These are phyloP conservation scores for Digitonthophagus gazella DNA, from an alignment of 2,888 invertebrate species.

Conservation along the genomic window DNA sequence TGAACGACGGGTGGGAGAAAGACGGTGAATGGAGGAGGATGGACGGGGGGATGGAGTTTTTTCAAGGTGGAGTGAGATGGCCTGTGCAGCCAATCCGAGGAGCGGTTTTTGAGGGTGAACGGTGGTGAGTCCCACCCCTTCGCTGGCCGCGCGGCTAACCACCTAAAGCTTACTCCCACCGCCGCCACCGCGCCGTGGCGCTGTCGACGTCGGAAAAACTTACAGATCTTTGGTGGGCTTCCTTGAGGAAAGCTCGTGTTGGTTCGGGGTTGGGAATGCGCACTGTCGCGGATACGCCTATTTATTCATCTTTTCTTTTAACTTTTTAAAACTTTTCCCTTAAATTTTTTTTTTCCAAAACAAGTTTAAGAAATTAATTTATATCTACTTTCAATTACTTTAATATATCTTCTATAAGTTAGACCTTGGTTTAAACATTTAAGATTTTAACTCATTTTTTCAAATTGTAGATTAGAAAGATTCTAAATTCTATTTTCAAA, in stretches of 20 bases:
- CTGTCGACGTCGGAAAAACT: background rate
- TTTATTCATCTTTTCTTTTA: background rate
- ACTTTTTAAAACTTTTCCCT: background rate
- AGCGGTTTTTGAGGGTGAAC: slow-evolving; percentile 54
- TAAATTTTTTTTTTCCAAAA: too few relatives aligned
- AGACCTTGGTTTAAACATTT: too few relatives aligned
- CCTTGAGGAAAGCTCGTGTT: background rate
- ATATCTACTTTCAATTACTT: too few relatives aligned
- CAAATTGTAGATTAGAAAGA: too few relatives aligned
- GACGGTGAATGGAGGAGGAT: slow-evolving; percentile 26
- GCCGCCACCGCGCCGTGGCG: slow-evolving; percentile 17
- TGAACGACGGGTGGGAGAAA: slow-evolving; percentile 22
- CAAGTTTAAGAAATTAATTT: too few relatives aligned
- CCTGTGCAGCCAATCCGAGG: slow-evolving; percentile 52
- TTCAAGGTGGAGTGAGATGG: slow-evolving; percentile 37
- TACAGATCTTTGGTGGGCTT: background rate
- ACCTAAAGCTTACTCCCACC: slow-evolving; percentile 40
- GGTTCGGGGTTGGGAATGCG: background rate
- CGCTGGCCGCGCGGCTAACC: slow-evolving; percentile 50
- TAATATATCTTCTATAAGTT: too few relatives aligned
- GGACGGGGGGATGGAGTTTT: slow-evolving; percentile 29
- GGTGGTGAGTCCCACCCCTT: slow-evolving; percentile 54
- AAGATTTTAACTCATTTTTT: too few relatives aligned
- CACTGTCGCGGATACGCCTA: background rate
- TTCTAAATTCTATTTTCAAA: too few relatives aligned